Conservation (phyloP, 2,888 invertebrate genomes). For the Parnassius glacialis region DNA sequence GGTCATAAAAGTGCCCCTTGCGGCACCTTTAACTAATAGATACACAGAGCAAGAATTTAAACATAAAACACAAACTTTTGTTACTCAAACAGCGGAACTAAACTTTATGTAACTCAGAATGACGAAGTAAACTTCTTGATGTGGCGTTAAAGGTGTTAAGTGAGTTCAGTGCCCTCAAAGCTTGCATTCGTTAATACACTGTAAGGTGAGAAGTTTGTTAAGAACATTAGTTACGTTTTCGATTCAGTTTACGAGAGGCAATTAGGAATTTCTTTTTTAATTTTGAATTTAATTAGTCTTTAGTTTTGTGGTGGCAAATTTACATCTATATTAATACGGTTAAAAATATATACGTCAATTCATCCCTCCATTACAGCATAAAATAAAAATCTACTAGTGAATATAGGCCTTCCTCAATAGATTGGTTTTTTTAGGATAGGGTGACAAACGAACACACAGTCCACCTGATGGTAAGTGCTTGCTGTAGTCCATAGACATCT, state of each 20-base stretch:
- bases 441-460: no score
- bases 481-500: no score
- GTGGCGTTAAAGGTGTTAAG: conserved; percentile 19
- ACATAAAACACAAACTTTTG: conserved; percentile 15
- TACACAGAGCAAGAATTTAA: conserved; percentile 3
- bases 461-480: no score
- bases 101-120: conserved; percentile 23
- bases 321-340: no score
- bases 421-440: no score
- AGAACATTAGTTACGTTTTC: conserved; percentile 14
- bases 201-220: conserved; percentile 20
- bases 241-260: neutral
- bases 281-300: no score
- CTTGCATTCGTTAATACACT: conserved; percentile 10
- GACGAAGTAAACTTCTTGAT: conserved; percentile 17
- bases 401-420: no score
- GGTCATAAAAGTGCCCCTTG: conserved; percentile 12
- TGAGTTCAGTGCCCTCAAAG: conserved; percentile 16
- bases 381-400: no score
- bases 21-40: conserved; percentile 15
- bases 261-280: no score
- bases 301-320: no score
- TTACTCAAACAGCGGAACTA: conserved; percentile 21
- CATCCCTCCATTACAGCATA: no score
- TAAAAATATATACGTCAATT: no score